Base-by-base conservation (phyloP, 2,797 vertebrate genomes). In the Melanitta fusca region DNA sequence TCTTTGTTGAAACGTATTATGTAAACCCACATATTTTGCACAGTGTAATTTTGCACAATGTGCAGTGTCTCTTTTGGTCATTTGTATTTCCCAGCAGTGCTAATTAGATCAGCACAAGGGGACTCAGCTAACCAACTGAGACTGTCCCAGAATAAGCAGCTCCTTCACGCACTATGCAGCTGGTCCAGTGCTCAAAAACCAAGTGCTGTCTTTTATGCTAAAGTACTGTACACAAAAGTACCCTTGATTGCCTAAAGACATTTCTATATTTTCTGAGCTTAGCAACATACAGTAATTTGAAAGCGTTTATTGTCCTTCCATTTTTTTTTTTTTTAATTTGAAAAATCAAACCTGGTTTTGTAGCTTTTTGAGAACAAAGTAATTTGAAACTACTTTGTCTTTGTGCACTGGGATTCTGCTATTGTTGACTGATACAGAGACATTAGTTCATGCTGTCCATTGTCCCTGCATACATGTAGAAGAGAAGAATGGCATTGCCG, bases 51-150 rank as follows among this genome's bases (percentile, higher is more conserved):
- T 66, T 96, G 57, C n/a, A 74, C 72, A 91, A 71, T 74, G 22
- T 45, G 58, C 83, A 41, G 84, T 53, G 68, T 95, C 91, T 88
- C 57, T 91, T 88, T 95, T 51, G 13, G 57, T 95, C 71, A 86
- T 95, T 88, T 97, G 61, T 38, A 47, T 96, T 97, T 97, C 80
- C 75, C 87, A 77, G 77, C 61, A 93, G 61, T 74, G 72, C 70
- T 96, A 93, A 96, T 96, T 97, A 91, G 80, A 94, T 93, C 90
- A 97, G 39, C 60, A 78, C 24, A 30, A 96, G 82, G 86, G 30
- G 75, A 74, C 78, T 90, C 60, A 69, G 28, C 75, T 85, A 93
- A 89, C 83, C 80, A 57, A 56, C 60, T 75, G 71, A 95, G 92
- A 85, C 85, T 60, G 80, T 93, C 90, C 87, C 75, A 79, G 68